These are phyloP conservation scores for Hymenopus coronatus DNA, from an alignment of 2,888 invertebrate genomes.

Conservation along the genomic window DNA sequence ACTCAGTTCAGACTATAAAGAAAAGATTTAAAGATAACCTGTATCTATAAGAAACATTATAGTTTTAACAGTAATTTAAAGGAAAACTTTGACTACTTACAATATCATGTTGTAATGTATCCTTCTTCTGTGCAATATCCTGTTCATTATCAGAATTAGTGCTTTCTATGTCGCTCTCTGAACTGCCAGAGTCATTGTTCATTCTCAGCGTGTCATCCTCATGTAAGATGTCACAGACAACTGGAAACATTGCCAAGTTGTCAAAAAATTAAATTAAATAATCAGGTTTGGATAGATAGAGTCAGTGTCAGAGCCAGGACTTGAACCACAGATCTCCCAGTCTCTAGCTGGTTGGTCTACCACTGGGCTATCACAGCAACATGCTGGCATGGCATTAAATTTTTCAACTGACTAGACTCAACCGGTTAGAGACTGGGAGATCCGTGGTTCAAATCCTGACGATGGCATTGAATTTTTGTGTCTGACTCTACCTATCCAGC, in stretches of 20 bases:
- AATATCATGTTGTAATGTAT: not conserved
- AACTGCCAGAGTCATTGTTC: conserved; percentile 32
- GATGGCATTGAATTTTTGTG: no score
- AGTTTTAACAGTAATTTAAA: not conserved
- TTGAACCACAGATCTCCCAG: no score
- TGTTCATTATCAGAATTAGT: conserved; percentile 27
- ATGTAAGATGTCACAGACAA: not conserved
- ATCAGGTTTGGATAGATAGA: no score
- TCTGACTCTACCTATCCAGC: no score
- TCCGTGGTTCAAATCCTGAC: no score
- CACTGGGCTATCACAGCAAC: no score
- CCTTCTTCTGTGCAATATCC: not conserved
- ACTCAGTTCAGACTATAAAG: not conserved
- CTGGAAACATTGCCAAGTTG: not conserved
- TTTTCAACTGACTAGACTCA: no score
- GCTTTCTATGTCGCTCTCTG: conserved; percentile 35
- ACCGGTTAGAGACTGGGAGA: no score
- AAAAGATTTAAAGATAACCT: not conserved
- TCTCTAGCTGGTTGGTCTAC: no score
- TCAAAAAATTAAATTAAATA: not conserved
- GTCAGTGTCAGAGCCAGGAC: no score
- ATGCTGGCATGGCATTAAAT: no score
- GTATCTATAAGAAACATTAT: not conserved
- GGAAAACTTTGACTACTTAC: not conserved
- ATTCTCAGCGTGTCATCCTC: not conserved